A percentile compares a stretch with the other conserved stretches of the same genome.
phyloP scores from a whole-genome alignment of 2,888 invertebrate genomes.

The Orthosia gracilis region DNA sequence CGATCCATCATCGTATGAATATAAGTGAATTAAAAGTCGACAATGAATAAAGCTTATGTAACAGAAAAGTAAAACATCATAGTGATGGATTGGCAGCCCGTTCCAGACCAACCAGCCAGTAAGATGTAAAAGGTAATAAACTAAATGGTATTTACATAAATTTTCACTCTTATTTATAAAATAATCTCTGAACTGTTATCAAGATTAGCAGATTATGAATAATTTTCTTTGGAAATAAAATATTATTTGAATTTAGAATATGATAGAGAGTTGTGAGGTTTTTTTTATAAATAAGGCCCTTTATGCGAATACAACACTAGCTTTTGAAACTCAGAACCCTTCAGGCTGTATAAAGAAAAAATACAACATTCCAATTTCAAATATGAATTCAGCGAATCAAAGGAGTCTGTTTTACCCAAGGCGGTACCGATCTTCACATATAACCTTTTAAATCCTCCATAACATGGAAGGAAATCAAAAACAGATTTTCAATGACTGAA shows the following conservation, averaged over 20 bases:
- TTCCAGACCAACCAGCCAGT: not conserved
- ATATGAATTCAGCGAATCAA: conserved; percentile 36
- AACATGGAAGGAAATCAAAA: conserved; percentile 38
- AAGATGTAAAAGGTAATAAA: not conserved
- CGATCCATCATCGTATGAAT: not conserved
- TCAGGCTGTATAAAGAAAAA: not conserved
- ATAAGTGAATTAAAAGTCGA: not conserved
- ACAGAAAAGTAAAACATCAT: not conserved
- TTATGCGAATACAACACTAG: not conserved
- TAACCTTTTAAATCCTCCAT: not conserved
- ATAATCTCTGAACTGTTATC: too few species aligned
- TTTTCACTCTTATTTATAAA: too few species aligned
- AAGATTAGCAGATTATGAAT: too few species aligned
- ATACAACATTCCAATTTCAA: conserved; percentile 27
- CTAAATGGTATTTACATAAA: not conserved
- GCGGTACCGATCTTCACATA: conserved; percentile 12
- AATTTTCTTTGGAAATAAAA: too few species aligned
- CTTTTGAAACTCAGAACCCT: conserved; percentile 6
- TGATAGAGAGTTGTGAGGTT: too few species aligned
- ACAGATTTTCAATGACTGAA: conserved; percentile 8
- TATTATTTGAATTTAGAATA: too few species aligned
- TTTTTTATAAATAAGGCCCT: not conserved
- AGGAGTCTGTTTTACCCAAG: conserved; percentile 26
- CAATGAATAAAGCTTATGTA: not conserved
- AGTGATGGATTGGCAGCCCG: not conserved